Base-by-base conservation (phyloP, 2,888 invertebrate genomes). In the Teleogryllus oceanicus region DNA sequence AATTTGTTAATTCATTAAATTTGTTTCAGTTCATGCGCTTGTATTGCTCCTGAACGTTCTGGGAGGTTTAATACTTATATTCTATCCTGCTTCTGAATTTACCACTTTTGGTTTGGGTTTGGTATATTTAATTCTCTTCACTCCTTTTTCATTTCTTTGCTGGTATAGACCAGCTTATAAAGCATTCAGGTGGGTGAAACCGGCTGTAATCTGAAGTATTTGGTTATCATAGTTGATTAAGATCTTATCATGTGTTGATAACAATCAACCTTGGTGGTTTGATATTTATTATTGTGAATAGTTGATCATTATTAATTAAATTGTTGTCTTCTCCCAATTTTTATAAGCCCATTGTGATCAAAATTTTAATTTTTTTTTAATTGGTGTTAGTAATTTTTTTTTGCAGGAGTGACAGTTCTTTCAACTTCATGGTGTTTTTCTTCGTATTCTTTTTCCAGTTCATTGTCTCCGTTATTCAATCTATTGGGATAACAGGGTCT, bases 131-230 rank as follows among this genome's bases (percentile, higher is more conserved):
- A 86, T 96, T 78, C 89, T 99, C 50, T 96, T 99, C 86, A 96
- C 97, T 21, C 99, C 99, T 37, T 96, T 97, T 88, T 98, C 99
- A 80, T 99, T 98, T 87, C 88, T 99, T 74, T 99, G 99, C 88
- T 99, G 99, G 99, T 99, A 97, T 89, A 92, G 99, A 87, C 99
- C 99, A 77, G 95, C 98, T 82, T 99, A 99, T 89, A 99, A 99
- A 89, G 99, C 99, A 83, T 99, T 99, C 90, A 91, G 91, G 92
- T 92, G 86, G 83, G 82, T 82, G 77, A 76, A 37, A 75, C 76
- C 76, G 74, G 49, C 80, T 20, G 49, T 82, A 62, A 49, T 76
- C 62, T 62, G 50, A 62, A 18, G 24, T 21, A 50, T 4, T 37
- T 37, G 37, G 37, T 37, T 37, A 37, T 37, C 37, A 37, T 5